A percentile compares a stretch with the other conserved stretches of the same genome.
Evolutionary conservation across 2,888 invertebrate species (phyloP).

Genomic region (Cheilosia impressa): DNA sequence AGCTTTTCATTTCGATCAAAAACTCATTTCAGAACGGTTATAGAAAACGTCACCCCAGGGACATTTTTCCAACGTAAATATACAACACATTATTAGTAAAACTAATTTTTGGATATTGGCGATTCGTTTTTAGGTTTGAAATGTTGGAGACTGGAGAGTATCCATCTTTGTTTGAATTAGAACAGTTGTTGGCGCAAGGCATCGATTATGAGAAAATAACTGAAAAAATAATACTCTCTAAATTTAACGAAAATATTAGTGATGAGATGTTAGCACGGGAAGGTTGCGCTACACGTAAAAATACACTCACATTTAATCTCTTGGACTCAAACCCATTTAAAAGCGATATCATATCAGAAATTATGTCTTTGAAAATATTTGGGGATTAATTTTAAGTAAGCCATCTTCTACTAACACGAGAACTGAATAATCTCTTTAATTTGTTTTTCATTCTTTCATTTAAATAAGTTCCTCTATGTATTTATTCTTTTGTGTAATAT

Average conservation of each 20-base stretch:
- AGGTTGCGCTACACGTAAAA: slow-evolving; percentile 63
- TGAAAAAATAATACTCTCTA: slow-evolving; percentile 51
- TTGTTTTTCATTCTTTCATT: not conserved
- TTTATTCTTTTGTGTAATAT: not conserved
- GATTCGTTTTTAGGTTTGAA: slow-evolving; percentile 77
- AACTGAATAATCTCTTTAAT: not conserved
- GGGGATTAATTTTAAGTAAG: slow-evolving; percentile 29
- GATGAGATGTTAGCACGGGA: slow-evolving; percentile 33
- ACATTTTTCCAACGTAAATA: slow-evolving; percentile 79
- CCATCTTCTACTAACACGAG: not conserved
- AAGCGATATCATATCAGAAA: slow-evolving; percentile 76
- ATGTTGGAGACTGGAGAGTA: slow-evolving; percentile 80
- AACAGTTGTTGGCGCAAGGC: slow-evolving; percentile 75
- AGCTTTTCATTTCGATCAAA: slow-evolving; percentile 7
- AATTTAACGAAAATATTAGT: slow-evolving; percentile 26
- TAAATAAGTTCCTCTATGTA: not conserved
- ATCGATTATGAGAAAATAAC: slow-evolving; percentile 77
- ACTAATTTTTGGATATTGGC: slow-evolving; percentile 10
- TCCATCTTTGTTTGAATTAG: slow-evolving; percentile 78
- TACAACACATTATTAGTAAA: slow-evolving; percentile 2
- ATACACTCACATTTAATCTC: slow-evolving; percentile 43
- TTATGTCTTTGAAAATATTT: slow-evolving; percentile 66
- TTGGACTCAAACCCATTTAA: slow-evolving; percentile 78
- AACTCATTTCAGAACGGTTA: slow-evolving; percentile 75
- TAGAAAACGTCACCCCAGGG: slow-evolving; percentile 77